Evolutionary conservation across 1,140 invertebrate genomes (phyloP), one percentile per base, ranked within the genome.

Genomic region (Sycophaga agraensis): DNA sequence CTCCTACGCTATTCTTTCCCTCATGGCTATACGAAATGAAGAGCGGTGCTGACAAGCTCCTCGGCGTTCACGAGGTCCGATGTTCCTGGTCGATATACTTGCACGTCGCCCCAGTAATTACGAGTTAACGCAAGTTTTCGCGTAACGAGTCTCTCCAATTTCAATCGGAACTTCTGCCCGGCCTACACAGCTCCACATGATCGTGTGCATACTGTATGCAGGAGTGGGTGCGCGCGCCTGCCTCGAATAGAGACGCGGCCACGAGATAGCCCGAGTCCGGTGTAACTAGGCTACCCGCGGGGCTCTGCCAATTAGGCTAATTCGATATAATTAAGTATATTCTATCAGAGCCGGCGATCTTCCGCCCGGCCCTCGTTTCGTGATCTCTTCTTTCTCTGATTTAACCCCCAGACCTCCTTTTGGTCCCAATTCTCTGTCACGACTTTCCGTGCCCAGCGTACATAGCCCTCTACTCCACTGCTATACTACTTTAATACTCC

Each of bases 321-420:
- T 68, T 68, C 69, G 66, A 72, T 72, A 70, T 70, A 69, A 70
- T 70, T 70, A 70, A 70, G 51, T 68, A 66, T 69, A 67, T 68
- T 72, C 66, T 63, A 69, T 63, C 63, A n/a, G 9, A n/a, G 9
- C 14, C 22, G 42, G 12, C 63, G 53, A 69, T 70, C 64, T 63
- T 22, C 9, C 24, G 51, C 31, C 39, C 50, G 59, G 51, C 55
- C 48, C 46, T 43, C 64, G 17, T 31, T 37, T 60, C 45, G 65
- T 46, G 50, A 54, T 62, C 57, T 28, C 40, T 16, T 51, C 40
- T 56, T 56, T 56, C 42, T 56, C 45, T 56, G 16, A 45, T 34
- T 45, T 19, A 7, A n/a, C n/a, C n/a, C n/a, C n/a, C n/a, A n/a
- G n/a, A n/a, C 9, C 40, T 45, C 16, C 1, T 45, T 56, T 34